These are phyloP conservation scores for Ochropacha duplaris DNA, from an alignment of 2,888 invertebrate species.

Conservation along the genomic window DNA sequence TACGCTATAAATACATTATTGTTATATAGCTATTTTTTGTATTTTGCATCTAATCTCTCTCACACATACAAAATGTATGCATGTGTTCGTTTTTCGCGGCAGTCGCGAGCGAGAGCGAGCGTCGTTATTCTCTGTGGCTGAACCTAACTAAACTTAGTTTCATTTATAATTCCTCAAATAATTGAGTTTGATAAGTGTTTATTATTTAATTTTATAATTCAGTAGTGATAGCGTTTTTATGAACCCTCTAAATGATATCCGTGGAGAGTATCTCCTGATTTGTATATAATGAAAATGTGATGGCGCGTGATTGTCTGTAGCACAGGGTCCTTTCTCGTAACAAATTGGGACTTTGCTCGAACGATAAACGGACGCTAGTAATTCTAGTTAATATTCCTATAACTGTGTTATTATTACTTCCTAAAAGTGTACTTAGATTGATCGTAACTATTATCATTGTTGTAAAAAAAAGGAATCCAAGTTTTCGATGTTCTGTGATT, in stretches of 20 bases:
- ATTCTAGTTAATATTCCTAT: conserved; percentile 52
- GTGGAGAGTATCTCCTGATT: conserved; percentile 24
- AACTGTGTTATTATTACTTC: conserved; percentile 41
- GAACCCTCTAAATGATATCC: conserved; percentile 23
- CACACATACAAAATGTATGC: conserved; percentile 37
- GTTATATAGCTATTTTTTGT: no score
- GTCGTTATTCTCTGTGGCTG: conserved; percentile 37
- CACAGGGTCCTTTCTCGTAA: conserved; percentile 59
- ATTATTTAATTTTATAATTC: conserved; percentile 35
- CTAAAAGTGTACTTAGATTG: conserved; percentile 33
- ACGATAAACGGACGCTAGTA: conserved; percentile 49
- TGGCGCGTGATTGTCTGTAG: conserved; percentile 74
- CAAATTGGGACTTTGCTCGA: conserved; percentile 70
- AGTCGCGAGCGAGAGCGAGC: conserved; percentile 37
- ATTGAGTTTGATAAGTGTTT: conserved; percentile 27
- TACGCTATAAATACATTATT: no score
- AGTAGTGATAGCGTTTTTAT: conserved; percentile 25
- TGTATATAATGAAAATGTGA: conserved; percentile 48
- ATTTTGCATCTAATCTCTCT: conserved; percentile 32
- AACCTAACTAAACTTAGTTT: conserved; percentile 60
- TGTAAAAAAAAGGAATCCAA: conserved; percentile 69
- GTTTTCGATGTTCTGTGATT: conserved; percentile 61
- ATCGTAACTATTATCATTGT: conserved; percentile 28
- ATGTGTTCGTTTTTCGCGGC: conserved; percentile 72
- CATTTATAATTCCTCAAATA: conserved; percentile 41